Evolutionary conservation across 2,888 invertebrate genomes (phyloP).

Genomic region (Netelia fuscicornis): DNA sequence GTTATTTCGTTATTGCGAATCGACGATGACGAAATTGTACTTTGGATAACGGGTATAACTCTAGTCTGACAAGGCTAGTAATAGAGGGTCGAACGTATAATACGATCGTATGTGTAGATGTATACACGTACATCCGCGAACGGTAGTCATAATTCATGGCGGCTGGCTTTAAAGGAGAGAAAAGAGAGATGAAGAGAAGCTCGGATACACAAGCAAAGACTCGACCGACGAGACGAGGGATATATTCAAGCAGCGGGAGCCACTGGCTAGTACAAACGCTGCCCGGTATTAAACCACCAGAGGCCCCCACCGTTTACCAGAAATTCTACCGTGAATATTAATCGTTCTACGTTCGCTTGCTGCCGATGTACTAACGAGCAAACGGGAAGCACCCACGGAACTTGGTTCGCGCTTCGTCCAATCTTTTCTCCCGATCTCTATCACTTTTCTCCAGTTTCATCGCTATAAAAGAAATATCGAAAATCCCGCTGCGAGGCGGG

Average conservation of each 20-base stretch:
- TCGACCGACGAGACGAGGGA: constrained; percentile 19
- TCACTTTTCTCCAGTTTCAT: constrained; percentile 58
- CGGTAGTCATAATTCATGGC: constrained; percentile 72
- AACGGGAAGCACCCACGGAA: constrained; percentile 2
- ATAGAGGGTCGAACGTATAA: constrained; percentile 41
- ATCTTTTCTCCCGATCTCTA: constrained; percentile 62
- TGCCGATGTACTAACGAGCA: constrained; percentile 73
- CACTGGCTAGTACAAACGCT: constrained; percentile 42
- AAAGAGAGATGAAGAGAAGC: constrained; percentile 37
- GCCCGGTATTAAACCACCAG: constrained; percentile 42
- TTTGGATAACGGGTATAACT: constrained; percentile 1
- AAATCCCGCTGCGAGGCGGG: constrained; percentile 24
- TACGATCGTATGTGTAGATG: constrained; percentile 15
- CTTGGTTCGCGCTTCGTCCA: constrained; percentile 33
- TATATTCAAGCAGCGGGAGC: constrained; percentile 40
- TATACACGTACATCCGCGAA: constrained; percentile 61
- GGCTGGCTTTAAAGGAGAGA: constrained; percentile 56
- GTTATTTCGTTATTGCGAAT: neutral
- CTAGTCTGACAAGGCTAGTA: neutral
- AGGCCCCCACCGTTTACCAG: constrained; percentile 59
- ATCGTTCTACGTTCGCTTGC: constrained; percentile 66
- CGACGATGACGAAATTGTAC: constrained; percentile 5
- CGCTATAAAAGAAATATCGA: constrained; percentile 24
- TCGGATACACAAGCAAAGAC: constrained; percentile 10
- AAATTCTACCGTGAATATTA: constrained; percentile 69